Evolutionary conservation across 2,797 vertebrate genomes (phyloP), one percentile per base, ranked within the genome.

Genomic region (Meda fulgida): DNA sequence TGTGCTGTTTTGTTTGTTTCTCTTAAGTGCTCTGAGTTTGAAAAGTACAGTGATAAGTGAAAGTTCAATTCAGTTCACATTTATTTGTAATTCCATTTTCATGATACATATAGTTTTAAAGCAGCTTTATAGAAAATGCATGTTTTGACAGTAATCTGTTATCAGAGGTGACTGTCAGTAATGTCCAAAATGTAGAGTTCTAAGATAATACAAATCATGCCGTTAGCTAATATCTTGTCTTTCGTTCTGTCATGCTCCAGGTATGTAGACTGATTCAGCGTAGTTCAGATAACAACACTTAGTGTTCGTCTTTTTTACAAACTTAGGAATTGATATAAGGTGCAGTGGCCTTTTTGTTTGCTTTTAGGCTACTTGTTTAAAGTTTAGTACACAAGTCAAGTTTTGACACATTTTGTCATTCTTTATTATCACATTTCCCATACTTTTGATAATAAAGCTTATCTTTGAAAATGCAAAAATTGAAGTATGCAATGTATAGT

Each of bases 1-100:
- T 80, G 84, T 85, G 69, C 55, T 73, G 5, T 60, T 84, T 55
- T 85, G 69, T 71, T 78, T 4, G 55, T 80, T 53, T 65, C 67
- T 78, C 67, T 63, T 72, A 71, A 84, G 83, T 71, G 66, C 66
- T 63, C 31, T 36, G 67, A 72, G 29, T 80, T 85, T 53, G 11
- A 71, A 65, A 53, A 53, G 69, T 80, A 23, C 31, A 23, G 40
- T 73, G 67, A 73, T 80, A 66, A 72, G 40, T 65, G 77, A 55
- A 85, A 80, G 67, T 72, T 65, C 26, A 63, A 3, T 29, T 29
- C 63, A 31, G 63, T 65, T 65, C 63, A 65, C 63, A 31, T 65
- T 65, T 65, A 29, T 63, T 65, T 65, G 26, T 65, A 16, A 18
- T 8, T 16, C 63, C 16, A 26, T 4, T 29, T 16, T 60, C 58